A percentile compares a stretch with the other conserved stretches of the same genome.
Conservation (phyloP, 2,797 vertebrate species). For the Oreortyx pictus region DNA sequence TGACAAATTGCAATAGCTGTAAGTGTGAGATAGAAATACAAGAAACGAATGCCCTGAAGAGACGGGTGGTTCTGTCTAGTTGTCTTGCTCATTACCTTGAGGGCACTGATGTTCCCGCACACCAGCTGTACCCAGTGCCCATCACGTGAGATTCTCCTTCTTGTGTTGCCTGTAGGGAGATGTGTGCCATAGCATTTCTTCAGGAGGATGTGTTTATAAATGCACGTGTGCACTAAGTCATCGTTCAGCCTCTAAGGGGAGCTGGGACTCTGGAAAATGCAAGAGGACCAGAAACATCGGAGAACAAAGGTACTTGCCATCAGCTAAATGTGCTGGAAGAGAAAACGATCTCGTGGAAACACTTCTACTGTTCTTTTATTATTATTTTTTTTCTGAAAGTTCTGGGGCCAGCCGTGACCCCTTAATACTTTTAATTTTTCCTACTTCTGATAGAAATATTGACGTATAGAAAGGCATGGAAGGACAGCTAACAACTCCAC, state of each 20-base stretch:
- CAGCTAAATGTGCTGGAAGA: not conserved
- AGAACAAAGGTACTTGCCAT: not conserved
- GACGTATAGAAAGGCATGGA: not conserved
- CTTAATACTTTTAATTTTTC: constrained; percentile 25
- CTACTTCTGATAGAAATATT: constrained; percentile 23
- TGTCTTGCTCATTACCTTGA: not conserved
- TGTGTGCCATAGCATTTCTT: not conserved
- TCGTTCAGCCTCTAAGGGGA: not conserved
- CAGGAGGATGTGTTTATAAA: not conserved
- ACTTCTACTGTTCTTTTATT: not conserved
- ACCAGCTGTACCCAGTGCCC: not conserved
- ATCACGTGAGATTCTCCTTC: not conserved
- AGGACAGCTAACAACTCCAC: constrained; percentile 22
- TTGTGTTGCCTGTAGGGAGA: not conserved
- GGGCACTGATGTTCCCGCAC: not conserved
- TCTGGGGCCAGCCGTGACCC: not conserved
- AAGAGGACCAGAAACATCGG: not conserved
- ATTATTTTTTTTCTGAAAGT: not conserved
- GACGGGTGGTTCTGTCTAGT: not conserved
- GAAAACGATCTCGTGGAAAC: not conserved
- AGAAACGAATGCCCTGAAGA: not conserved
- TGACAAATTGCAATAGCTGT: not conserved
- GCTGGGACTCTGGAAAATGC: not conserved
- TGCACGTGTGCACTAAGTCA: not conserved
- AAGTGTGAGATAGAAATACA: not conserved